Evolutionary conservation across 1,140 invertebrate species (phyloP), one percentile per base, ranked within the genome.

Genomic region (Gonioctena quinquepunctata): DNA sequence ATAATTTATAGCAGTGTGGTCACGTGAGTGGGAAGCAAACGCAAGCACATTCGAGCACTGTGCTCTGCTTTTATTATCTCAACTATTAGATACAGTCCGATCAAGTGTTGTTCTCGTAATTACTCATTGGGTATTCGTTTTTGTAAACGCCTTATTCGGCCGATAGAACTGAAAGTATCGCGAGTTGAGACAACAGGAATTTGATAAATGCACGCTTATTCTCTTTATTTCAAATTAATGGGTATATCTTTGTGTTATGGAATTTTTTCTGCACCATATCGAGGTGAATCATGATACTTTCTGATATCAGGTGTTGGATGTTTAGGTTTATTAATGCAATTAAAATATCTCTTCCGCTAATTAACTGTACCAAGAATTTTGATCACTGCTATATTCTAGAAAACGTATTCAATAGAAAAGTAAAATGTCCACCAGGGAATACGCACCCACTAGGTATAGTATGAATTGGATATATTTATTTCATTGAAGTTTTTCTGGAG

Each of bases 1-100:
- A 77, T 77, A 77, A 77, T 77, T 77, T 77, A 77, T 76, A 74
- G 71, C 68, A 64, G 59, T 65, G 67, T 74, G 70, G 62, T 42
- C 33, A 76, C 71, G 76, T 74, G 76, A 77, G 76, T 76, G 76
- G 76, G 74, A 76, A 72, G 59, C 69, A 70, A 61, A 42, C 16
- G 33, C 33, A 42, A 3, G 59, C 69, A 70, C 61, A 42, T 42
- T 11, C 33, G n/a, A 3, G 33, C 13, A n/a, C 66, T 22, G 33
- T 49, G 61, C 54, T 64, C 60, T 70, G 71, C 70, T 77, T 69
- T 74, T 77, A 76, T 77, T 77, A 77, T 77, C 74, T 74, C 67
- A 66, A 77, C 72, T 73, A 74, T 77, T 77, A 76, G 76, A 77
- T 76, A 76, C 33, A 42, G 27, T 26, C 6, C 52, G 61, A 63